These are phyloP conservation scores for Cygnus atratus DNA, from an alignment of 2,113 vertebrate genomes.

Conservation along the genomic window DNA sequence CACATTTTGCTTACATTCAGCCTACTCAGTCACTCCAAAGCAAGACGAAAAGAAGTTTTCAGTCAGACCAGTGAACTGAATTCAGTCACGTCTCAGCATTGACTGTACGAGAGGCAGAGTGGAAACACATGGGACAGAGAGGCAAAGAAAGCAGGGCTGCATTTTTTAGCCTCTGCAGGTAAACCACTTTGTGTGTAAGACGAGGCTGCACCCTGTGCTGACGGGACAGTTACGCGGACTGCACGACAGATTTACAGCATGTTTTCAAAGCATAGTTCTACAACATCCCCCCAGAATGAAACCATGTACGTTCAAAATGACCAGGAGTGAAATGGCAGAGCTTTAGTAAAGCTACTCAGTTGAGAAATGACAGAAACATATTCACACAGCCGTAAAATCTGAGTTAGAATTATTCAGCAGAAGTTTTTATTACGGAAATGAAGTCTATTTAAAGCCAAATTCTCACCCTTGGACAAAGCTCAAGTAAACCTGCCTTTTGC, in stretches of 20 bases:
- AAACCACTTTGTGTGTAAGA: rapidly evolving
- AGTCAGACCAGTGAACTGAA: not conserved
- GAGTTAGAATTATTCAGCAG: not conserved
- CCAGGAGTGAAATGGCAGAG: not conserved
- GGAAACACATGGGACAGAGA: not conserved
- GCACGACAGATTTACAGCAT: not conserved
- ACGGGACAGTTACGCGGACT: not conserved
- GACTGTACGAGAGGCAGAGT: not conserved
- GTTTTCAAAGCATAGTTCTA: not conserved
- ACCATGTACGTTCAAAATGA: not conserved
- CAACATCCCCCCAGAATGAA: not conserved
- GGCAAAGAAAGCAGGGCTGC: not conserved
- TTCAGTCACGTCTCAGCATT: not conserved
- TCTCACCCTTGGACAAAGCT: not conserved
- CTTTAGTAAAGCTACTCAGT: not conserved
- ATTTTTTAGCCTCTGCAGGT: not conserved
- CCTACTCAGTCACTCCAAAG: not conserved
- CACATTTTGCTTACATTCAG: not conserved
- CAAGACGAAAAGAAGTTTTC: not conserved
- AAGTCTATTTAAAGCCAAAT: not conserved
- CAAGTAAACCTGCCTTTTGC: not conserved
- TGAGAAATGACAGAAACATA: not conserved
- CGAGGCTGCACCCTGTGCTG: not conserved
- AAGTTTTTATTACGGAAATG: not conserved
- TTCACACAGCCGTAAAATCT: not conserved